phyloP scores from a whole-genome alignment of 2,888 invertebrate species.

The Anorthoa munda region DNA sequence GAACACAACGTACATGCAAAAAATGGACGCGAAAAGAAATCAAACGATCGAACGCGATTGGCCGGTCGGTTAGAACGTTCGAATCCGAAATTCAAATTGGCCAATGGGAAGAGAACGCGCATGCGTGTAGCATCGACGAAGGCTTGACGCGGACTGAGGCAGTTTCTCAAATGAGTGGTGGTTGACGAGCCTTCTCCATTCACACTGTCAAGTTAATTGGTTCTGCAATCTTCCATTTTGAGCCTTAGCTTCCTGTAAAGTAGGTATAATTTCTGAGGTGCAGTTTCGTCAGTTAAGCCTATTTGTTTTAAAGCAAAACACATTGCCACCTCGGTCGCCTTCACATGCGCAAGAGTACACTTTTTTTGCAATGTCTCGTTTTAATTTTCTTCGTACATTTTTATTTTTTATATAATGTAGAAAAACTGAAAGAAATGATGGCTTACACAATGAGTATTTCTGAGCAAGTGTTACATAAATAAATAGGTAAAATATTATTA shows the following conservation, averaged over 20 bases:
- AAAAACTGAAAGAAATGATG: slow-evolving; percentile 11
- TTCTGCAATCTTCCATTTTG: slow-evolving; percentile 57
- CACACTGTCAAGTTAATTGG: slow-evolving; percentile 80
- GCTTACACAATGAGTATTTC: slow-evolving; percentile 12
- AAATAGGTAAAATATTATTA: background rate
- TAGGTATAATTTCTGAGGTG: slow-evolving; percentile 51
- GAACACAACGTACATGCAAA: slow-evolving; percentile 82
- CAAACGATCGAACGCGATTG: slow-evolving; percentile 86
- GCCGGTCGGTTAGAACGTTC: slow-evolving; percentile 80
- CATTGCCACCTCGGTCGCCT: slow-evolving; percentile 87
- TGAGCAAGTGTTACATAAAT: slow-evolving; percentile 24
- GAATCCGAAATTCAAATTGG: slow-evolving; percentile 83
- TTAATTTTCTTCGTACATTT: slow-evolving; percentile 77
- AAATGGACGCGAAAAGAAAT: slow-evolving; percentile 85
- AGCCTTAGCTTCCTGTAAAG: slow-evolving; percentile 12
- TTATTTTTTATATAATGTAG: slow-evolving; percentile 30
- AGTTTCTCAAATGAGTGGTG: slow-evolving; percentile 86
- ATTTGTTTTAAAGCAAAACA: slow-evolving; percentile 64
- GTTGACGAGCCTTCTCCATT: slow-evolving; percentile 86
- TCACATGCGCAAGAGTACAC: slow-evolving; percentile 87
- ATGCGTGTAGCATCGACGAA: slow-evolving; percentile 81
- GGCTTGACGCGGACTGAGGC: slow-evolving; percentile 84
- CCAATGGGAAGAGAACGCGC: slow-evolving; percentile 76
- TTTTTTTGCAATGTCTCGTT: slow-evolving; percentile 85
- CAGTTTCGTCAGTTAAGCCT: slow-evolving; percentile 60